These are phyloP conservation scores for Limulus polyphemus DNA, from an alignment of 2,888 invertebrate species.

Conservation along the genomic window DNA sequence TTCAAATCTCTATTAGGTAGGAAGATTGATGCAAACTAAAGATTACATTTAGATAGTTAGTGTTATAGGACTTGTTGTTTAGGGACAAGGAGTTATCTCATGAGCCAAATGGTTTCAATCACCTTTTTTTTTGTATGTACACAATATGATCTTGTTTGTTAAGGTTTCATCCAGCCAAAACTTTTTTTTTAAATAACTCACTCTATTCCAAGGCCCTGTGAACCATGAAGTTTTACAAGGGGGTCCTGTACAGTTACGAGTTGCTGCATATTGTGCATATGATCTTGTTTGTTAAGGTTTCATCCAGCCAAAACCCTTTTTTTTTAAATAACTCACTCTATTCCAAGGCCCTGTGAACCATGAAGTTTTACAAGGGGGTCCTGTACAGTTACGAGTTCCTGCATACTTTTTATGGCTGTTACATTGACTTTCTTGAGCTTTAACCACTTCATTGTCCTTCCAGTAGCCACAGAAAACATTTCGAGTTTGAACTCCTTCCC, in stretches of 20 bases:
- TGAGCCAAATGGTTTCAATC: too few relatives aligned
- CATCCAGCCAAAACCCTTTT: too few relatives aligned
- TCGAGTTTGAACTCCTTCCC: slow-evolving; percentile 68
- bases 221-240: slow-evolving; percentile 79
- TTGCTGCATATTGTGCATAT: slow-evolving; percentile 55
- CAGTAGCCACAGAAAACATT: slow-evolving; percentile 70
- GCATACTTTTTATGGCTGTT: slow-evolving; percentile 53
- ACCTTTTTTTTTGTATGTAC: too few relatives aligned
- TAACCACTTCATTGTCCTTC: slow-evolving; percentile 49
- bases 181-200: slow-evolving; percentile 1
- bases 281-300: too few relatives aligned
- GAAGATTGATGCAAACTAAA: too few relatives aligned
- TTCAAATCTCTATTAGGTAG: too few relatives aligned
- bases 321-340: slow-evolving; percentile 7
- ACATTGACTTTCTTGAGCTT: slow-evolving; percentile 56
- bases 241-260: slow-evolving; percentile 48
- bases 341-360: slow-evolving; percentile 62
- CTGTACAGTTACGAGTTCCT: slow-evolving; percentile 46
- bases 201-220: slow-evolving; percentile 45
- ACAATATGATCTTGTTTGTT: too few relatives aligned
- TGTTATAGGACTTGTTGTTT: too few relatives aligned
- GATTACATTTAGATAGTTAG: too few relatives aligned
- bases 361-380: slow-evolving; percentile 63
- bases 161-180: too few relatives aligned
- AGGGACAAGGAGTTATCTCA: too few relatives aligned